Percentiles rank a stretch among this genome's conserved stretches.
These are phyloP conservation scores for Euspilapteryx auroguttella DNA, from an alignment of 2,888 invertebrate genomes.

Conservation along the genomic window DNA sequence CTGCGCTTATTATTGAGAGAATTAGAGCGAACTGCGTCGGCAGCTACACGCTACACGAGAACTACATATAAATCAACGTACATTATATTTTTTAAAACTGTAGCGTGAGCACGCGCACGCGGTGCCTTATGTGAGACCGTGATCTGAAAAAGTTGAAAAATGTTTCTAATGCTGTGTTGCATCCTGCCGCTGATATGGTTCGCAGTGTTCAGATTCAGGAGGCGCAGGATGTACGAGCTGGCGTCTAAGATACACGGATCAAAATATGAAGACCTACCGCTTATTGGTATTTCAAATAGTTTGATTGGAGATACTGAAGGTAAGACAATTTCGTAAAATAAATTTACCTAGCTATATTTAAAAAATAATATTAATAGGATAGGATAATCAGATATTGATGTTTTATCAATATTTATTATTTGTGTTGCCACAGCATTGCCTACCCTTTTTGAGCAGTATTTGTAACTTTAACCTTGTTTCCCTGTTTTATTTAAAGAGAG, in stretches of 20 bases:
- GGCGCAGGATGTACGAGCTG: slow-evolving; percentile 26
- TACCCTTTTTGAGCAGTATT: too few species aligned
- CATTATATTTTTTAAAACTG: slow-evolving; percentile 8
- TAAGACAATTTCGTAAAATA: slow-evolving; percentile 14
- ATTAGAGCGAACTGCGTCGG: neutral
- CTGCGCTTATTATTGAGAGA: slow-evolving; percentile 7
- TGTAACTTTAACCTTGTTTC: too few species aligned
- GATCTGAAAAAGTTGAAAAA: too few species aligned
- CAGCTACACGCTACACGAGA: neutral
- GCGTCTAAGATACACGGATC: slow-evolving; percentile 17
- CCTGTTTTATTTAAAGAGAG: too few species aligned
- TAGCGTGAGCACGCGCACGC: slow-evolving; percentile 6
- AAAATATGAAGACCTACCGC: slow-evolving; percentile 16
- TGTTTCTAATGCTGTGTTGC: slow-evolving; percentile 23
- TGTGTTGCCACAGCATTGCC: too few species aligned
- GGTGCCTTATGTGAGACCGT: too few species aligned
- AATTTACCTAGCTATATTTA: too few species aligned
- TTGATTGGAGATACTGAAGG: slow-evolving; percentile 27
- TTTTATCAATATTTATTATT: too few species aligned
- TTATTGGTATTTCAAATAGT: slow-evolving; percentile 24
- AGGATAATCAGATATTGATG: too few species aligned
- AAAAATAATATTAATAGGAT: too few species aligned
- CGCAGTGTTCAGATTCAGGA: slow-evolving; percentile 18
- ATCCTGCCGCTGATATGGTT: slow-evolving; percentile 16
- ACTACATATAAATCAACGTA: slow-evolving; percentile 7